Percentiles rank a stretch among this genome's conserved stretches.
Conservation (phyloP, 1,140 invertebrate genomes). For the Pygmarrhopalites habei region DNA sequence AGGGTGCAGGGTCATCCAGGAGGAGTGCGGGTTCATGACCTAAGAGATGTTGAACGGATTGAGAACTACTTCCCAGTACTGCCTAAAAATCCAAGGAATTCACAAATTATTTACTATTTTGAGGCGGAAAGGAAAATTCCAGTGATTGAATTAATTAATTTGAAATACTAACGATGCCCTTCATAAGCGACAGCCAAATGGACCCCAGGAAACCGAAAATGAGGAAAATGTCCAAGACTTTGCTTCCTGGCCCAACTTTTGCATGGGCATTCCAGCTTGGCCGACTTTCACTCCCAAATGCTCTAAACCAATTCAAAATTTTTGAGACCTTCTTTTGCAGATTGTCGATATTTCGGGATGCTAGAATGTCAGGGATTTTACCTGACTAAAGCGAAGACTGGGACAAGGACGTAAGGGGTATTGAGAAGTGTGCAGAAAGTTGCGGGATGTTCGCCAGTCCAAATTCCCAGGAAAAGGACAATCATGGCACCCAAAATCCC, state of each 20-base stretch:
- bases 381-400: slow-evolving; percentile 28
- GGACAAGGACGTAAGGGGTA: slow-evolving; percentile 36
- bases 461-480: slow-evolving; percentile 28
- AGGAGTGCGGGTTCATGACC: no score
- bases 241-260: not conserved
- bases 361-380: not conserved
- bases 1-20: no score
- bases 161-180: slow-evolving; percentile 25
- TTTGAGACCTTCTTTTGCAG: no score
- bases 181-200: slow-evolving; percentile 26
- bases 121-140: no score
- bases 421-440: slow-evolving; percentile 39
- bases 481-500: slow-evolving; percentile 37
- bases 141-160: no score
- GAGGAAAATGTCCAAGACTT: slow-evolving; percentile 23
- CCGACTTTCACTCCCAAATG: slow-evolving; percentile 21
- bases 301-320: no score
- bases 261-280: slow-evolving; percentile 20
- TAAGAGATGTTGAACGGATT: no score
- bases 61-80: no score
- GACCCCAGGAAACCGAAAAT: slow-evolving; percentile 19
- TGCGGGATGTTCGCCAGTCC: slow-evolving; percentile 27
- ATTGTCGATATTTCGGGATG: no score
- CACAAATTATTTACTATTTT: no score
- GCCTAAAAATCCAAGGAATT: no score